Conservation (phyloP, 2,113 vertebrate genomes). For the Engystomops pustulosus region DNA sequence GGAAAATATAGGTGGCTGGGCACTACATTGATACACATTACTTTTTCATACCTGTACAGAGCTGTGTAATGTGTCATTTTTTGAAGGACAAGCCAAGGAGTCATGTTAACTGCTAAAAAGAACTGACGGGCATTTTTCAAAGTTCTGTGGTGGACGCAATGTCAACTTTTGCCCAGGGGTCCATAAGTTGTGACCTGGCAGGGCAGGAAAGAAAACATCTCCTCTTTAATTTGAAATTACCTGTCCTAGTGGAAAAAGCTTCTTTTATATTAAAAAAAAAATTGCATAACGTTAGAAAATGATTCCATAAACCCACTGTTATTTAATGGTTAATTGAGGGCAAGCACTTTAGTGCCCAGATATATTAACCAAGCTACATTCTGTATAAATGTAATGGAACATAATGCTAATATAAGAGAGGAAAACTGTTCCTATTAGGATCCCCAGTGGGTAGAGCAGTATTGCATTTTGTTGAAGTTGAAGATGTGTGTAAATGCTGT, state of each 20-base stretch:
- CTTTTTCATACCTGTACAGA: too few species aligned
- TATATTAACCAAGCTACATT: slow-evolving; percentile 42
- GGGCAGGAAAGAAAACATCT: too few species aligned
- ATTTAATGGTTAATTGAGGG: slow-evolving; percentile 33
- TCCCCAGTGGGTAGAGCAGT: slow-evolving; percentile 47
- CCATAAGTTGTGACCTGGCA: too few species aligned
- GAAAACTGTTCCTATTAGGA: slow-evolving; percentile 53
- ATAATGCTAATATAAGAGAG: slow-evolving; percentile 53
- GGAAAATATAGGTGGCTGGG: too few species aligned
- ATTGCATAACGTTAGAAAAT: background rate
- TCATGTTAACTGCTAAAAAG: too few species aligned
- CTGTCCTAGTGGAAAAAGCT: background rate
- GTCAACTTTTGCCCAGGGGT: too few species aligned
- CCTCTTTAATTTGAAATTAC: background rate
- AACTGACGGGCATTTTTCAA: too few species aligned
- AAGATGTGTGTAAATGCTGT: slow-evolving; percentile 53
- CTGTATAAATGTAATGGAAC: slow-evolving; percentile 45
- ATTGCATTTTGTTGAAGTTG: slow-evolving; percentile 46
- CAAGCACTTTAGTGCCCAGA: slow-evolving; percentile 39
- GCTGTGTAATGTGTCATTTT: too few species aligned
- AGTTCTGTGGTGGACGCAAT: too few species aligned
- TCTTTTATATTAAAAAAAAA: background rate
- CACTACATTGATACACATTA: too few species aligned
- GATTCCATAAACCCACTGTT: background rate
- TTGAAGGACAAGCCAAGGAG: too few species aligned